These are phyloP conservation scores for Synodontis membranacea DNA, from an alignment of 2,113 vertebrate species.

Conservation along the genomic window DNA sequence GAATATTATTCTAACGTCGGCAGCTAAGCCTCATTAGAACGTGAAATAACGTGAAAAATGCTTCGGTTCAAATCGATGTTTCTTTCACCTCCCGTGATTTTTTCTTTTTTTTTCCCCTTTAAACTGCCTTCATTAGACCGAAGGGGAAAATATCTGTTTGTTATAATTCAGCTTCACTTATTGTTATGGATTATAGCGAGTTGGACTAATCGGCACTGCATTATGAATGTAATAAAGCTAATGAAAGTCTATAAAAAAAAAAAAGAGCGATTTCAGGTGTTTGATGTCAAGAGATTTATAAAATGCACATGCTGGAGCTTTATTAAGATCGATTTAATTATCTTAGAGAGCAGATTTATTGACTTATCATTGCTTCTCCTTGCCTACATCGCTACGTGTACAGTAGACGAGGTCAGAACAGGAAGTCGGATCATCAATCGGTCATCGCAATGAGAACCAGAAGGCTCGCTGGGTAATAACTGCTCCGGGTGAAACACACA, in stretches of 20 bases:
- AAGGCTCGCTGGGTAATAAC: neutral
- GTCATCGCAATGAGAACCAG: neutral
- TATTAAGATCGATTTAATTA: neutral
- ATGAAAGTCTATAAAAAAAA: neutral
- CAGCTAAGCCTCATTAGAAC: neutral
- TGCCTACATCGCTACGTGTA: neutral
- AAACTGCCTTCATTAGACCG: neutral
- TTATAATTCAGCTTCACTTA: neutral
- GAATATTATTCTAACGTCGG: neutral
- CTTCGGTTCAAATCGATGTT: neutral
- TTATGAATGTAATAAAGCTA: neutral
- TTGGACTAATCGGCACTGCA: neutral
- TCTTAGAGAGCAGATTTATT: neutral
- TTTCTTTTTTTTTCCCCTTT: neutral
- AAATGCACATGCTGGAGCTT: neutral
- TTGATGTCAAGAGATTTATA: neutral
- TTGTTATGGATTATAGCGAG: neutral
- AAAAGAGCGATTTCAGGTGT: neutral
- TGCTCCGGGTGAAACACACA: neutral
- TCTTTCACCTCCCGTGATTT: neutral
- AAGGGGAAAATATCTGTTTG: neutral
- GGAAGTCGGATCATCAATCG: neutral
- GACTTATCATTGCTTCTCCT: neutral
- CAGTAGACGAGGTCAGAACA: neutral
- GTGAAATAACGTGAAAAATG: neutral